These are phyloP conservation scores for Prosopocoilus inquinatus DNA, from an alignment of 2,888 invertebrate genomes.

Conservation along the genomic window DNA sequence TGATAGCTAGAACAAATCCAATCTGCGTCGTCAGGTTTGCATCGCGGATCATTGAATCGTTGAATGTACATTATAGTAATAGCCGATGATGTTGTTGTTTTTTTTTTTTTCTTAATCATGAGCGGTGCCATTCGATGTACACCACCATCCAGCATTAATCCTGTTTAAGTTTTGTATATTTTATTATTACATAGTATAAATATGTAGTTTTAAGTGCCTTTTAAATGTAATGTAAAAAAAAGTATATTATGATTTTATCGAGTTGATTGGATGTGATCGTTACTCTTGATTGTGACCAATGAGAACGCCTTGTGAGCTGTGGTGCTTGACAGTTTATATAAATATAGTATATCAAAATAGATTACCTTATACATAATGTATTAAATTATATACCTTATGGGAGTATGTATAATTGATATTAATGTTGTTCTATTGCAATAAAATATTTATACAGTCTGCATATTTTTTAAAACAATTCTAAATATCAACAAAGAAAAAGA, in stretches of 20 bases:
- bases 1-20: no score
- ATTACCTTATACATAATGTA: conserved; percentile 17
- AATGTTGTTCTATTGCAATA: conserved; percentile 34
- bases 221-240: conserved; percentile 34
- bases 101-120: no score
- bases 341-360: conserved; percentile 10
- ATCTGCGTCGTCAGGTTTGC: not conserved
- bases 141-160: conserved; percentile 41
- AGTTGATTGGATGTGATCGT: conserved; percentile 25
- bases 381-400: conserved; percentile 26
- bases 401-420: conserved; percentile 32
- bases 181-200: conserved; percentile 30
- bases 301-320: conserved; percentile 28
- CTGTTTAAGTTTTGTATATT: conserved; percentile 38
- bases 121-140: conserved; percentile 45
- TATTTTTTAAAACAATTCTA: conserved; percentile 1
- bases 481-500: not conserved
- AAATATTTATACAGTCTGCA: conserved; percentile 23
- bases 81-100: conserved; percentile 25
- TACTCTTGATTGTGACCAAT: conserved; percentile 24
- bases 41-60: conserved; percentile 11
- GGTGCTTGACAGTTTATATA: conserved; percentile 25
- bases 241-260: conserved; percentile 26
- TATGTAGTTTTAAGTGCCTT: conserved; percentile 40
- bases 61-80: conserved; percentile 9